phyloP scores from a whole-genome alignment of 2,888 invertebrate genomes.

The Phoenoteleia sp. region DNA sequence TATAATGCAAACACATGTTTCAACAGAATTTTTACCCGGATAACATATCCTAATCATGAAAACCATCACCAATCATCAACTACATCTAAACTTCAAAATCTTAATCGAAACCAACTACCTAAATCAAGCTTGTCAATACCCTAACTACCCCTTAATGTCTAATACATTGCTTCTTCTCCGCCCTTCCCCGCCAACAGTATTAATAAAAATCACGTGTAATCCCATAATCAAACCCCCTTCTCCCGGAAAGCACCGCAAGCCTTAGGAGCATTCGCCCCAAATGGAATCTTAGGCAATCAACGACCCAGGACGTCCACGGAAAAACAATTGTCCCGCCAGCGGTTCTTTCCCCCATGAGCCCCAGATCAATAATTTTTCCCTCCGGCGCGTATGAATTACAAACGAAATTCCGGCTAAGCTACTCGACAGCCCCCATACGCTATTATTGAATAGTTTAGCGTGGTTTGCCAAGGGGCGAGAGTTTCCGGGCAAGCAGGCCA shows the following conservation, averaged over 20 bases:
- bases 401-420: slow-evolving; percentile 74
- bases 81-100: too few species aligned
- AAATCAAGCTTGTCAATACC: too few species aligned
- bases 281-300: slow-evolving; percentile 83
- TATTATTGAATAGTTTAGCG: slow-evolving; percentile 82
- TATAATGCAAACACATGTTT: too few species aligned
- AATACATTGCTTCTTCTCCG: too few species aligned
- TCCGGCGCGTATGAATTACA: slow-evolving; percentile 76
- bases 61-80: too few species aligned
- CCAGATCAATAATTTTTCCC: slow-evolving; percentile 71
- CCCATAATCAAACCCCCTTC: slow-evolving; percentile 70
- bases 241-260: slow-evolving; percentile 75
- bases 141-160: too few species aligned
- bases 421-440: slow-evolving; percentile 80
- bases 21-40: too few species aligned
- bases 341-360: not conserved
- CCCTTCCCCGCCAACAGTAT: not conserved
- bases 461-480: slow-evolving; percentile 80
- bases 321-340: slow-evolving; percentile 77
- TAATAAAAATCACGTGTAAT: not conserved
- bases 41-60: too few species aligned
- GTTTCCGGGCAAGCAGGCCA: slow-evolving; percentile 68
- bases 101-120: too few species aligned
- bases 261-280: slow-evolving; percentile 81
- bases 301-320: slow-evolving; percentile 75